phyloP scores from a whole-genome alignment of 2,113 vertebrate genomes.

The Tetrax tetrax region DNA sequence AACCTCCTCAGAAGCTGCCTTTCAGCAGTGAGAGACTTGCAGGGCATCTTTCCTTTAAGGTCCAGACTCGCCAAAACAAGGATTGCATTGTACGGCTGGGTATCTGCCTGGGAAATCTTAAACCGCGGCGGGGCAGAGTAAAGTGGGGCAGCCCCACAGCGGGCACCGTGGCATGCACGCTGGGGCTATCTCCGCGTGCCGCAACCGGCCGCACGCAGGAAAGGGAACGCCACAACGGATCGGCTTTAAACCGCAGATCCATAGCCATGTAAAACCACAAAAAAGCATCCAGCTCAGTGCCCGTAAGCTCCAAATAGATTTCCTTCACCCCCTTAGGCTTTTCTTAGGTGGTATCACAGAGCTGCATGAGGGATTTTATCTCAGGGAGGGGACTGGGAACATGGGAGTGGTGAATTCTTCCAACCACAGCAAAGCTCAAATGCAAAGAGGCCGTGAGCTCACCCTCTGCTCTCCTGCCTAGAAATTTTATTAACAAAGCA shows the following conservation, averaged over 20 bases:
- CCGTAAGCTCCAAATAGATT: background rate
- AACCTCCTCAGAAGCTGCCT: background rate
- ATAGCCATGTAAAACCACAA: background rate
- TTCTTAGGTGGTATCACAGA: background rate
- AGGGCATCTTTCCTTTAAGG: background rate
- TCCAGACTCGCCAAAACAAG: background rate
- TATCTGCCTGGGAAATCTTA: conserved; percentile 4
- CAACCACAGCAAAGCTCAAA: background rate
- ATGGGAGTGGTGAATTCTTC: background rate
- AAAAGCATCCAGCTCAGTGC: rapidly evolving
- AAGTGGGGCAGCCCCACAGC: background rate
- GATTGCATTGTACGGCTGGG: background rate
- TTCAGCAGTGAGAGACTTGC: background rate
- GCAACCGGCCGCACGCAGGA: background rate
- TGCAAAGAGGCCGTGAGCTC: background rate
- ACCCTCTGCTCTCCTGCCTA: background rate
- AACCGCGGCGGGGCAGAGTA: background rate
- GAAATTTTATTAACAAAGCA: background rate
- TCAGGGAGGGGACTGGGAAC: background rate
- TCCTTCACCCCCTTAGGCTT: background rate
- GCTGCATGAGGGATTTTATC: background rate
- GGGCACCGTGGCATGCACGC: background rate
- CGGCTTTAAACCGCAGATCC: background rate
- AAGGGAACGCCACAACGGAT: background rate
- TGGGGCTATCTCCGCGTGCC: background rate